phyloP scores from a whole-genome alignment of 2,797 vertebrate genomes.

The Periparus ater region DNA sequence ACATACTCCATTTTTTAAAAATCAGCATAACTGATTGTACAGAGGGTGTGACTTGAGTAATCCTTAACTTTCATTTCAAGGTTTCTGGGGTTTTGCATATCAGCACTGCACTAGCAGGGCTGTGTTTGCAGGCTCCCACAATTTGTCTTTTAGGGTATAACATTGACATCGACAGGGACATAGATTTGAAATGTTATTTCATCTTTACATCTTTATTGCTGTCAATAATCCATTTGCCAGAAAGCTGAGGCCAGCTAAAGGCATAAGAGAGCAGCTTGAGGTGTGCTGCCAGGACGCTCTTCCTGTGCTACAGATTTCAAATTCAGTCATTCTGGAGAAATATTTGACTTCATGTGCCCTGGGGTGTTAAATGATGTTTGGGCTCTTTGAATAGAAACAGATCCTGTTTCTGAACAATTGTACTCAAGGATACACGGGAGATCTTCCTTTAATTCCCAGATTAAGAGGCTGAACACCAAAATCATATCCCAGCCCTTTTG shows the following conservation, averaged over 20 bases:
- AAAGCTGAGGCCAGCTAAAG: neutral
- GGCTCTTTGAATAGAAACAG: neutral
- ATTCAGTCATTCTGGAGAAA: neutral
- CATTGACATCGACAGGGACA: neutral
- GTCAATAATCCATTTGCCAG: conserved; percentile 41
- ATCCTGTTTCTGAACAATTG: neutral
- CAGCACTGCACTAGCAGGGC: neutral
- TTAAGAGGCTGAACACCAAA: neutral
- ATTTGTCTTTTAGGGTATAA: neutral
- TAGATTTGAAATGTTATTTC: conserved; percentile 5
- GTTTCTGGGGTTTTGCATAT: neutral
- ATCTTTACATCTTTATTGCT: neutral
- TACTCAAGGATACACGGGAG: neutral
- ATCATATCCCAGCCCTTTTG: neutral
- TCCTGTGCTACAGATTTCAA: neutral
- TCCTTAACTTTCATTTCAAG: neutral
- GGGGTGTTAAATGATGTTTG: neutral
- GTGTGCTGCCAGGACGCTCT: rapidly evolving
- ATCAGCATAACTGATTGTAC: neutral
- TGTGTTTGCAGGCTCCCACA: neutral
- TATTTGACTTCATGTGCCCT: neutral
- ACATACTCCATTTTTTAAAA: neutral
- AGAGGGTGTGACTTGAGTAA: neutral
- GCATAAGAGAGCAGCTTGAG: neutral
- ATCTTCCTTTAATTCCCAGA: neutral